Base-by-base conservation (phyloP, 2,113 vertebrate species). In the Cyrtonyx montezumae region DNA sequence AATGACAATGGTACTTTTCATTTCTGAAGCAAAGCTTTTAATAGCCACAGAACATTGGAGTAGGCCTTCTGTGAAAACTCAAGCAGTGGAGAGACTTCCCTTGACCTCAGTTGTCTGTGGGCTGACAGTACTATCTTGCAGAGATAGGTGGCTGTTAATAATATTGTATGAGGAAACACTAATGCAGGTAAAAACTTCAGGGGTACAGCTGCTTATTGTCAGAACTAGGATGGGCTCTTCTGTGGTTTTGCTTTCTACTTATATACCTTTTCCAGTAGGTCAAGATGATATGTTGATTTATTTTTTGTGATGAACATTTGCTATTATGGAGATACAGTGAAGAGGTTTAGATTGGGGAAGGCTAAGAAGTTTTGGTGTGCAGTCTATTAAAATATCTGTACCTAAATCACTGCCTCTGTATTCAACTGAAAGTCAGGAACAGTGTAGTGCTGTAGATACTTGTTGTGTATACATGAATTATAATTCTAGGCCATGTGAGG, bases 1-100 rank as follows among this genome's bases (percentile, higher is more conserved):
- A 83, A 95, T 83, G 71, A 32, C 46, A 25, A 20, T 21, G 22
- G 23, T 79, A 18, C 25, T 4, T 56, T 88, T 61, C 6, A 26
- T 87, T 78, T 81, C 42, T 80, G 68, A 90, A 88, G 76, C 43
- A 78, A 11, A 76, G 56, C 37, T 90, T 92, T 85, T 80, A 68
- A 48, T 30, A 2, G 53, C 18, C 70, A 63, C 23, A 61, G 68
- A 77, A 46, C 43, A 22, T 40, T 75, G 25, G 73, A 85, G 69
- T 42, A 90, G 58, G 40, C 36, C 48, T 28, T 4, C 73, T 90
- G 63, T 86, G 48, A 92, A 65, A 65, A 80, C 43, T 71, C 25
- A 79, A 68, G n/a, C 36, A 85, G 69, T 74, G 21, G 12, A 36
- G 85, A 42, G 48, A 30, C 77, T 86, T 77, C 26, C 30, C 71